Conservation (phyloP, 2,113 vertebrate species). For the Perognathus longimembris region DNA sequence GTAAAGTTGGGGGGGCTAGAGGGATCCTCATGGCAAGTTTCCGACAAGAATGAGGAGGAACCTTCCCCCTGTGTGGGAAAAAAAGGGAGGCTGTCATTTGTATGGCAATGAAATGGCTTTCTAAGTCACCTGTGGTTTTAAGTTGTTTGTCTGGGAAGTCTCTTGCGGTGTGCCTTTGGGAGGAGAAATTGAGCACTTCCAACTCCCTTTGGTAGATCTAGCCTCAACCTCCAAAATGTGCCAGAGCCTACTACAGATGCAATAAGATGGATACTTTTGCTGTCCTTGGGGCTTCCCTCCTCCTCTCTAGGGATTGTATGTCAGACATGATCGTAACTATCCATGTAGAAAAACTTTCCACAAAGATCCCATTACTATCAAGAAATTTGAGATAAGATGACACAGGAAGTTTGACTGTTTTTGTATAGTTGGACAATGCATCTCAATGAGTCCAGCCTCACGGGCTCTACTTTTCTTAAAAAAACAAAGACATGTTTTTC, state of each 20-base stretch:
- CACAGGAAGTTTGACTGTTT: background rate
- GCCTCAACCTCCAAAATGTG: background rate
- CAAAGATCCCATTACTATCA: background rate
- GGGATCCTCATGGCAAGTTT: conserved; percentile 74
- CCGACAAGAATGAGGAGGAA: conserved; percentile 78
- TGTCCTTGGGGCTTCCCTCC: background rate
- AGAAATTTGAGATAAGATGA: conserved; percentile 35
- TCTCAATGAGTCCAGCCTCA: background rate
- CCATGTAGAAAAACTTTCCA: conserved; percentile 10
- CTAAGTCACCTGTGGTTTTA: conserved; percentile 15
- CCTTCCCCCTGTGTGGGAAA: conserved; percentile 68
- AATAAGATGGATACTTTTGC: background rate
- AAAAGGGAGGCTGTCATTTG: conserved; percentile 71
- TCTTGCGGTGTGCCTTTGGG: background rate
- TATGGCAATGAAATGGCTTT: conserved; percentile 47
- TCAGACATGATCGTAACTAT: background rate
- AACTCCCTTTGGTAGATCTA: background rate
- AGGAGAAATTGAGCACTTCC: background rate
- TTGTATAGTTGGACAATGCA: background rate
- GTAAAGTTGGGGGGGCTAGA: conserved; percentile 78
- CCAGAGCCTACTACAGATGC: background rate
- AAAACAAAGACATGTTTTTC: background rate
- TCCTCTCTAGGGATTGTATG: background rate
- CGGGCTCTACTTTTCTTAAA: background rate
- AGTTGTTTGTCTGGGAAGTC: background rate